Conservation (phyloP, 2,888 invertebrate genomes). For the Mantis religiosa region DNA sequence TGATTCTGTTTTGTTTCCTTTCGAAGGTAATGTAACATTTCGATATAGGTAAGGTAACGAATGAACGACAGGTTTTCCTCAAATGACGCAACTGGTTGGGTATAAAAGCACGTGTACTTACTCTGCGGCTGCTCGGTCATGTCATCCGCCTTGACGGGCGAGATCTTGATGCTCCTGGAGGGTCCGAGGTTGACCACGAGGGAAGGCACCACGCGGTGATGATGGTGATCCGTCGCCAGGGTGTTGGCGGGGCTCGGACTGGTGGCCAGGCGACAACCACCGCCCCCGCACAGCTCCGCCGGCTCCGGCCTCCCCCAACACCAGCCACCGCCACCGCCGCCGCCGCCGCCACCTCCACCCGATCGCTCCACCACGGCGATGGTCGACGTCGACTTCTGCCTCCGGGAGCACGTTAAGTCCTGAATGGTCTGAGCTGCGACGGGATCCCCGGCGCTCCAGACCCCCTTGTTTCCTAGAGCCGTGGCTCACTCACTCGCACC, state of each 20-base stretch:
- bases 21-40: too few relatives aligned
- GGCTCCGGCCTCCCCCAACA: constrained; percentile 22
- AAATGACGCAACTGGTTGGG: too few relatives aligned
- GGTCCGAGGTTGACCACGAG: constrained; percentile 40
- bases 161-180: constrained; percentile 45
- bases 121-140: constrained; percentile 50
- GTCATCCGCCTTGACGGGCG: constrained; percentile 50
- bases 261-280: constrained; percentile 26
- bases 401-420: background rate
- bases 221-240: constrained; percentile 34
- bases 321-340: constrained; percentile 23
- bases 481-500: background rate
- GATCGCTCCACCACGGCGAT: constrained; percentile 17
- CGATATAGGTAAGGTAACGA: too few relatives aligned
- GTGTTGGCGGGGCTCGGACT: constrained; percentile 33
- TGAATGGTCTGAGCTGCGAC: background rate
- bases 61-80: too few relatives aligned
- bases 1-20: too few relatives aligned
- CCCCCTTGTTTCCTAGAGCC: background rate
- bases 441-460: background rate
- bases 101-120: constrained; percentile 40
- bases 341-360: constrained; percentile 24
- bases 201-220: constrained; percentile 38
- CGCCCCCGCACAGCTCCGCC: constrained; percentile 13
- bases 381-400: constrained; percentile 1